Evolutionary conservation across 1,140 invertebrate genomes (phyloP).

Genomic region (Battus philenor): DNA sequence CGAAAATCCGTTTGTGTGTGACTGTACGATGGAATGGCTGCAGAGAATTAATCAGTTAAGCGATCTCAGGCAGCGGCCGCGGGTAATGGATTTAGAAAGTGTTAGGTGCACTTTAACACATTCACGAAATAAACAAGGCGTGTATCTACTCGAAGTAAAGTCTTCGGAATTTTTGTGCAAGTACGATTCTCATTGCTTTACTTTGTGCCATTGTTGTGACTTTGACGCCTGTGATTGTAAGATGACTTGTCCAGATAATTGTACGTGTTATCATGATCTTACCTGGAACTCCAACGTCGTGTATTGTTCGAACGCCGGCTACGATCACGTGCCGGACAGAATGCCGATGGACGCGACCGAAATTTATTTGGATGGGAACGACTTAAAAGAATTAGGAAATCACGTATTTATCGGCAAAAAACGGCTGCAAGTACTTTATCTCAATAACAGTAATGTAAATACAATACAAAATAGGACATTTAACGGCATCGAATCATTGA

Average conservation of each 20-base stretch:
- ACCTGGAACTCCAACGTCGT: constrained; percentile 94
- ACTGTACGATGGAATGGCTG: constrained; percentile 92
- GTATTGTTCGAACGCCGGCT: constrained; percentile 87
- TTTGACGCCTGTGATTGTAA: constrained; percentile 94
- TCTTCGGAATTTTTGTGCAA: constrained; percentile 90
- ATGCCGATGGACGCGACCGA: constrained; percentile 95
- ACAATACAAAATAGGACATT: constrained; percentile 90
- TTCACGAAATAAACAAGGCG: constrained; percentile 80
- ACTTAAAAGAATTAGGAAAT: constrained; percentile 87
- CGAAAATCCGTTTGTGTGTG: constrained; percentile 88
- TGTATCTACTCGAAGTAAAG: constrained; percentile 85
- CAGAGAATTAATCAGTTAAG: constrained; percentile 86
- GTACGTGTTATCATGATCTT: constrained; percentile 93
- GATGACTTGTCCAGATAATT: constrained; percentile 92
- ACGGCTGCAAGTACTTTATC: constrained; percentile 87
- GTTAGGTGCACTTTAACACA: constrained; percentile 90
- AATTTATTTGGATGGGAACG: constrained; percentile 92
- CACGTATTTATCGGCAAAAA: constrained; percentile 93
- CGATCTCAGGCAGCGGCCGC: constrained; percentile 84
- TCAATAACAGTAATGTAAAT: constrained; percentile 89
- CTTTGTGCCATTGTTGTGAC: constrained; percentile 92
- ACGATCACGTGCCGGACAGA: constrained; percentile 84
- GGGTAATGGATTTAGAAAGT: constrained; percentile 89
- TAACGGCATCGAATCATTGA: constrained; percentile 85
- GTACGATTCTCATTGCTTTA: constrained; percentile 92